Conservation (phyloP, 2,797 vertebrate species). For the Danio kyathit region DNA sequence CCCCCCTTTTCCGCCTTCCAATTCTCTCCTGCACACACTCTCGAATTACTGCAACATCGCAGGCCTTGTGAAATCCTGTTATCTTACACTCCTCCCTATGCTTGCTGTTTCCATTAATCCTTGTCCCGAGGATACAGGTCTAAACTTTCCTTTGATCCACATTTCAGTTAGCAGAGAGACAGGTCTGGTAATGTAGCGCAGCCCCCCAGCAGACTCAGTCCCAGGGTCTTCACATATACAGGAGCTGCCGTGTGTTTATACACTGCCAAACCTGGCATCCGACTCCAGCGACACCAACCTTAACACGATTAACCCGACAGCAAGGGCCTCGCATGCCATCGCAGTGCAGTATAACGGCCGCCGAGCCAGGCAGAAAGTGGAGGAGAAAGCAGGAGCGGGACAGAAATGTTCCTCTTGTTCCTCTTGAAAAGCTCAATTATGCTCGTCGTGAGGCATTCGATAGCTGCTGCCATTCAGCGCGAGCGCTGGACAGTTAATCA, state of each 20-base stretch:
- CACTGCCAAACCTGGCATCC: constrained; percentile 31
- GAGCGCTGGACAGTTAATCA: constrained; percentile 55
- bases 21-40: constrained; percentile 21
- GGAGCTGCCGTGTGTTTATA: constrained; percentile 25
- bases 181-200: constrained; percentile 63
- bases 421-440: constrained; percentile 57
- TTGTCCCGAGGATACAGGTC: constrained; percentile 80
- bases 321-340: background rate
- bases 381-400: background rate
- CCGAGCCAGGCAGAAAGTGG: background rate
- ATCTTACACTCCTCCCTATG: constrained; percentile 59
- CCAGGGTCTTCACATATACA: constrained; percentile 23
- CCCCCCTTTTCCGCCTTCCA: constrained; percentile 19
- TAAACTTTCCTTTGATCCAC: constrained; percentile 86
- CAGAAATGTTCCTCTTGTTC: constrained; percentile 17
- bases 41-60: constrained; percentile 27
- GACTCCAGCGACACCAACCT: constrained; percentile 16
- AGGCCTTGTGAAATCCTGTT: constrained; percentile 58
- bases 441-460: constrained; percentile 41
- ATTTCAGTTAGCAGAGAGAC: constrained; percentile 79
- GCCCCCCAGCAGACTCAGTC: constrained; percentile 37
- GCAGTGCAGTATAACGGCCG: background rate
- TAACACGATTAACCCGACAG: constrained; percentile 45
- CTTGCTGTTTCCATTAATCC: constrained; percentile 77
- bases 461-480: constrained; percentile 56